These are phyloP conservation scores for Protula sp. DNA, from an alignment of 2,888 invertebrate genomes.

Conservation along the genomic window DNA sequence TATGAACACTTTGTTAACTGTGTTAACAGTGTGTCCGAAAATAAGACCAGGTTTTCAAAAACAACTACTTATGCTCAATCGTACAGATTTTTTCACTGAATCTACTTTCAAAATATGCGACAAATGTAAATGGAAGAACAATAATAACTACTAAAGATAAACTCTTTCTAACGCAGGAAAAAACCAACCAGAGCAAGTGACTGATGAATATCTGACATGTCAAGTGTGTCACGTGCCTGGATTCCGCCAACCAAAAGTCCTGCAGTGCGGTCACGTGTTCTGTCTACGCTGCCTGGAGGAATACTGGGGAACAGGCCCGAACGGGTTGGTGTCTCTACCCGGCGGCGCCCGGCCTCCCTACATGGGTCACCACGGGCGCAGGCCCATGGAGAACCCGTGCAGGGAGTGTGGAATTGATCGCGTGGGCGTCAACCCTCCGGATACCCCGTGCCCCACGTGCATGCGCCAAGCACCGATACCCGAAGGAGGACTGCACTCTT, in stretches of 20 bases:
- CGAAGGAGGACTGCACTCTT: not conserved
- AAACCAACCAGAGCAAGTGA: conserved; percentile 20
- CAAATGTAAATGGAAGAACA: no score
- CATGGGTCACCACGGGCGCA: not conserved
- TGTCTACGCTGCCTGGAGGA: conserved; percentile 14
- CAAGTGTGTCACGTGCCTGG: conserved; percentile 16
- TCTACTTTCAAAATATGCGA: no score
- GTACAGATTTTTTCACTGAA: no score
- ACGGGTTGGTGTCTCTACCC: not conserved
- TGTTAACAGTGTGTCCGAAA: no score
- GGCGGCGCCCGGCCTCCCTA: not conserved
- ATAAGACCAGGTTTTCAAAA: no score
- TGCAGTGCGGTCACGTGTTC: conserved; percentile 20
- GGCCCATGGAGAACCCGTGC: not conserved
- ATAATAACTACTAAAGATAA: no score
- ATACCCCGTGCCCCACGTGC: not conserved
- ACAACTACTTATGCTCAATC: no score
- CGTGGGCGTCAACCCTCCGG: not conserved
- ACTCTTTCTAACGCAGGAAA: no score
- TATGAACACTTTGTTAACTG: no score
- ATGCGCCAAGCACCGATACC: not conserved
- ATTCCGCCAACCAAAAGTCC: conserved; percentile 13
- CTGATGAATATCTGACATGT: conserved; percentile 21
- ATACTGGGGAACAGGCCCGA: not conserved
- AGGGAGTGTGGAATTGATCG: not conserved